Percentiles rank a stretch among this genome's conserved stretches.
Evolutionary conservation across 64 coral and sea anemone genomes (phyloP).

Genomic region (Porites lutea): DNA sequence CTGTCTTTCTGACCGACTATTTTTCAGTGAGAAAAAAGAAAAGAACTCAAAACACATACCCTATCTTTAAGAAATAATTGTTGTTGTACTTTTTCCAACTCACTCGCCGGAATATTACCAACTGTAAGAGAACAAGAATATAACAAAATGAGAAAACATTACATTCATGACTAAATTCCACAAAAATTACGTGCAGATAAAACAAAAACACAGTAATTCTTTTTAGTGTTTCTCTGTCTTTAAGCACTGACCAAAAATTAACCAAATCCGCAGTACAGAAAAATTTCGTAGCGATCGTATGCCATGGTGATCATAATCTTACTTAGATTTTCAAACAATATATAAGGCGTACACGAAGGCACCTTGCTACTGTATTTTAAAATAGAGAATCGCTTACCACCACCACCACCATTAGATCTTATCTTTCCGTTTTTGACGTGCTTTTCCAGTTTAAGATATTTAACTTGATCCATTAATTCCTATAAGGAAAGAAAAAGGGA

Average conservation of each 20-base stretch:
- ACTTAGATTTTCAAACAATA: too few relatives aligned
- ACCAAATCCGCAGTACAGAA: too few relatives aligned
- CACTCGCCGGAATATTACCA: constrained; percentile 60
- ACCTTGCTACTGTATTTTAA: neutral
- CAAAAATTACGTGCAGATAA: too few relatives aligned
- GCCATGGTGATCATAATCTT: too few relatives aligned
- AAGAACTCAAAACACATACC: constrained; percentile 31
- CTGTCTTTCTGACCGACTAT: neutral
- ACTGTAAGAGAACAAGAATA: constrained; percentile 1
- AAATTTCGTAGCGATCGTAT: too few relatives aligned
- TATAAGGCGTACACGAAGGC: too few relatives aligned
- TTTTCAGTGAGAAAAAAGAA: neutral
- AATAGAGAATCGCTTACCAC: constrained; percentile 27
- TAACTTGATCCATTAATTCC: constrained; percentile 94
- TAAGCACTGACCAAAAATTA: too few relatives aligned
- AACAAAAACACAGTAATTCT: neutral
- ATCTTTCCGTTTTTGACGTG: constrained; percentile 78
- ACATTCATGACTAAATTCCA: too few relatives aligned
- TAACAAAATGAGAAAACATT: neutral
- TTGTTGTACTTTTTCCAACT: constrained; percentile 80
- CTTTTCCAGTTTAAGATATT: constrained; percentile 90
- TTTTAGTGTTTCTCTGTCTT: neutral
- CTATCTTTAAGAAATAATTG: constrained; percentile 88
- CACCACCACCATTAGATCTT: constrained; percentile 21
- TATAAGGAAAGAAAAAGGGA: constrained; percentile 5